Percentiles rank a stretch among this genome's conserved stretches.
Evolutionary conservation across 2,113 vertebrate species (phyloP).

Genomic region (Sula dactylatra): DNA sequence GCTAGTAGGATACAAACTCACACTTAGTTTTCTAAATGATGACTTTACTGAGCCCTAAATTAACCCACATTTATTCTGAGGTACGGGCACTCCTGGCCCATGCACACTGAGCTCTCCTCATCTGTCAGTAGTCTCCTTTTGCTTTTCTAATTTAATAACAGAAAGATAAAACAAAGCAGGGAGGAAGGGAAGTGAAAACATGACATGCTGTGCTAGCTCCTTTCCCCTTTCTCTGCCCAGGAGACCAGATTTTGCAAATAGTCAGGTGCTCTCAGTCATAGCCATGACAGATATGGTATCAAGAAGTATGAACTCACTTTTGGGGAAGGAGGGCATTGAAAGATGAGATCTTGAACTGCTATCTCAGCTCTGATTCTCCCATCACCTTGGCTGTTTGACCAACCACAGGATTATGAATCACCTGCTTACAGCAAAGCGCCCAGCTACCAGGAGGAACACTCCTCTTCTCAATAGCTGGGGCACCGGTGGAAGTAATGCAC

Average conservation of each 20-base stretch:
- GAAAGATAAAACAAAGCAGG: background rate
- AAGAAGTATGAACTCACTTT: background rate
- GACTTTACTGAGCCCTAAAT: background rate
- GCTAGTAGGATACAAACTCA: background rate
- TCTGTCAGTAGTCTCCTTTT: background rate
- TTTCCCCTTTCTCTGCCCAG: background rate
- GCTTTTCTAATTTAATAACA: background rate
- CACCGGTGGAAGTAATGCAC: background rate
- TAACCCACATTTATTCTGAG: background rate
- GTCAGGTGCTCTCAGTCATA: background rate
- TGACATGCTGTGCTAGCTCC: background rate
- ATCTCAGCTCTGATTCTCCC: background rate
- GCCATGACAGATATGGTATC: background rate
- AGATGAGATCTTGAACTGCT: background rate
- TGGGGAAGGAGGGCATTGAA: background rate
- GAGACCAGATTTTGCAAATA: background rate
- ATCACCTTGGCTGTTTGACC: background rate
- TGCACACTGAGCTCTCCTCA: background rate
- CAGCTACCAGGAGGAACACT: background rate
- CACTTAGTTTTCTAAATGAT: background rate
- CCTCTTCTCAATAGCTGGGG: background rate
- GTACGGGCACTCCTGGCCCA: background rate
- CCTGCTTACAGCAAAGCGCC: background rate
- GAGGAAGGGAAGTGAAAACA: background rate
- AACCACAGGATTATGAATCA: background rate